phyloP scores from a whole-genome alignment of 2,888 invertebrate species.

The Drosophila pseudotakahashii region DNA sequence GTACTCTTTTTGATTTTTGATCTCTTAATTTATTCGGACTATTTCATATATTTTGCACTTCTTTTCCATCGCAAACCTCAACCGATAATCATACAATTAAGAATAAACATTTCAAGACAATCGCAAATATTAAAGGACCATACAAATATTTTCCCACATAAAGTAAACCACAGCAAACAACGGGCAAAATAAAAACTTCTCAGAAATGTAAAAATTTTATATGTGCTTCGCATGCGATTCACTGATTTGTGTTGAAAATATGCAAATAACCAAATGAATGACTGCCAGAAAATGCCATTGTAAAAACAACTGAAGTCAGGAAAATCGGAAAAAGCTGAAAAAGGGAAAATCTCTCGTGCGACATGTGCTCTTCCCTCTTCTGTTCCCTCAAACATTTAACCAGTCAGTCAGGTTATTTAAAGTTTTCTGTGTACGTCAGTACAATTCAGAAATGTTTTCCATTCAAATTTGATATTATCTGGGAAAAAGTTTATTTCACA shows the following conservation, averaged over 20 bases:
- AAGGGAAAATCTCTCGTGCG: constrained; percentile 13
- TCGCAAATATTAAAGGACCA: constrained; percentile 3
- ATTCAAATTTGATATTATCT: not conserved
- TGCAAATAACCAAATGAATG: constrained; percentile 57
- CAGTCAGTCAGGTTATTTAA: constrained; percentile 28
- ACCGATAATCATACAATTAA: not conserved
- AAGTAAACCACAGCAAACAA: not conserved
- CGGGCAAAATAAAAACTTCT: constrained; percentile 4
- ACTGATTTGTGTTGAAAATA: constrained; percentile 56
- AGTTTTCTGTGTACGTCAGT: constrained; percentile 19
- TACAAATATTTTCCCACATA: not conserved
- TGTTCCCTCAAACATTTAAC: constrained; percentile 13
- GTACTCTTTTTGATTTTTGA: not conserved
- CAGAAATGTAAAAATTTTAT: constrained; percentile 44
- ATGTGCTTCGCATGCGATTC: constrained; percentile 57
- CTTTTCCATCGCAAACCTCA: too few species aligned
- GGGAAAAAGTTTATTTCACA: constrained; percentile 2
- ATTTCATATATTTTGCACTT: not conserved
- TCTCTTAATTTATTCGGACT: not conserved
- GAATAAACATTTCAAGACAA: not conserved
- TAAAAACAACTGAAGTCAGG: constrained; percentile 7
- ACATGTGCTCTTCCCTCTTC: constrained; percentile 15
- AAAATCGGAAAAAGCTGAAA: constrained; percentile 11
- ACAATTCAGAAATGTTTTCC: constrained; percentile 9
- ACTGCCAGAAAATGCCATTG: constrained; percentile 34